phyloP scores from a whole-genome alignment of 2,888 invertebrate species.

The Stenodema calcarata region DNA sequence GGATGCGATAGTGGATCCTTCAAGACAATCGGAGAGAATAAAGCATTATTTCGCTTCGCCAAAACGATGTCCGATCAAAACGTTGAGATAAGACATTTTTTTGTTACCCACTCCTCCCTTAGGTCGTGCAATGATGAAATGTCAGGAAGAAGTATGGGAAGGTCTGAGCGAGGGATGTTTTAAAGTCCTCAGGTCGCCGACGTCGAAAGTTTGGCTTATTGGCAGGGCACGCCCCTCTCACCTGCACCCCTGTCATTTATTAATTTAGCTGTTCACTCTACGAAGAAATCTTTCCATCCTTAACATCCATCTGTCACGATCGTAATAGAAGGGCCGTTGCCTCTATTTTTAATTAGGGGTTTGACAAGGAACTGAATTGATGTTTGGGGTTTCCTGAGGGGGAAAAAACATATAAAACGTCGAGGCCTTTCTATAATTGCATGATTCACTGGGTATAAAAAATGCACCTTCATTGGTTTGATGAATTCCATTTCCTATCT shows the following conservation, averaged over 20 bases:
- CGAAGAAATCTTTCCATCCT: neutral
- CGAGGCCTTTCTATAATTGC: no score
- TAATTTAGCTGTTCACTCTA: conserved; percentile 19
- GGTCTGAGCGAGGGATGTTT: neutral
- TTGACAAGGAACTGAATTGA: neutral
- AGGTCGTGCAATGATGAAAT: neutral
- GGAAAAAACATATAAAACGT: neutral
- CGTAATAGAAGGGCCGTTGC: neutral
- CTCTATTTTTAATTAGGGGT: neutral
- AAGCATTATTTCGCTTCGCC: neutral
- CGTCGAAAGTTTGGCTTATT: neutral
- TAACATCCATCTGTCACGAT: neutral
- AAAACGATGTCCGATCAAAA: neutral
- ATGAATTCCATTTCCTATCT: no score
- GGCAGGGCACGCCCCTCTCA: neutral
- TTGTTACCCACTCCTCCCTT: neutral
- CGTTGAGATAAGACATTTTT: neutral
- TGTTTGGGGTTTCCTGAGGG: neutral
- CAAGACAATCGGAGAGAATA: neutral
- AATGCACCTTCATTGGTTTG: no score
- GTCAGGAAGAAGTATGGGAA: neutral
- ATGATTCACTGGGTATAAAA: no score
- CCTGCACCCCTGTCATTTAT: conserved; percentile 24
- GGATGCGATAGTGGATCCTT: no score
- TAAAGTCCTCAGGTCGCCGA: neutral